A percentile compares a stretch with the other conserved stretches of the same genome.
These are phyloP conservation scores for Bos indicus DNA, from an alignment of 2,113 vertebrate species.

Conservation along the genomic window DNA sequence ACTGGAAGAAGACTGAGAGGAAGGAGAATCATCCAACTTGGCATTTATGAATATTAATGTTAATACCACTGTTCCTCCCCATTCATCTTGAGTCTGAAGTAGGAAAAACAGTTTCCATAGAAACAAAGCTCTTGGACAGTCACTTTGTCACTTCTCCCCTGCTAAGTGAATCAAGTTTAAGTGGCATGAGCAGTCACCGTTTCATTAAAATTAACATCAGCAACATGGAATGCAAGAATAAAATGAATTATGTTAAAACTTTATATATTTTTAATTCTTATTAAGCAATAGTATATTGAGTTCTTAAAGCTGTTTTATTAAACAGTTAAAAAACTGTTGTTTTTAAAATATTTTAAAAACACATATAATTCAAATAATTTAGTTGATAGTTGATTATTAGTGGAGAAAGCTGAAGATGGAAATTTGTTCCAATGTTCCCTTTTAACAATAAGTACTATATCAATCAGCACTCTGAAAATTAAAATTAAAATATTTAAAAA, in stretches of 20 bases:
- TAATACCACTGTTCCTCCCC: background rate
- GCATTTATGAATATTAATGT: constrained; percentile 51
- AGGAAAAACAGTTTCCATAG: constrained; percentile 31
- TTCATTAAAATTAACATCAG: constrained; percentile 19
- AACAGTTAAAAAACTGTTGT: background rate
- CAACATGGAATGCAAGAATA: background rate
- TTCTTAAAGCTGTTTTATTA: background rate
- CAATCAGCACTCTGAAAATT: background rate
- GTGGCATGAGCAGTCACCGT: background rate
- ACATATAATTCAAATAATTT: background rate
- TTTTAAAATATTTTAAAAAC: background rate
- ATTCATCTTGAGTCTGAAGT: constrained; percentile 15
- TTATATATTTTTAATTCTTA: background rate
- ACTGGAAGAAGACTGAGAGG: background rate
- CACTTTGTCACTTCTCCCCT: constrained; percentile 8
- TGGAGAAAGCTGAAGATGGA: background rate
- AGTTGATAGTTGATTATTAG: background rate
- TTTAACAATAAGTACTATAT: background rate
- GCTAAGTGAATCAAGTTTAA: constrained; percentile 20
- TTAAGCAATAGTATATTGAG: background rate
- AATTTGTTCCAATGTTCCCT: background rate
- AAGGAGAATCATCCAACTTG: background rate
- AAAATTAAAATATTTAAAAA: background rate
- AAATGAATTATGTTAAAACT: constrained; percentile 16
- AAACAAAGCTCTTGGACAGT: constrained; percentile 16